phyloP scores from a whole-genome alignment of 2,113 vertebrate genomes.

The Danio rerio region DNA sequence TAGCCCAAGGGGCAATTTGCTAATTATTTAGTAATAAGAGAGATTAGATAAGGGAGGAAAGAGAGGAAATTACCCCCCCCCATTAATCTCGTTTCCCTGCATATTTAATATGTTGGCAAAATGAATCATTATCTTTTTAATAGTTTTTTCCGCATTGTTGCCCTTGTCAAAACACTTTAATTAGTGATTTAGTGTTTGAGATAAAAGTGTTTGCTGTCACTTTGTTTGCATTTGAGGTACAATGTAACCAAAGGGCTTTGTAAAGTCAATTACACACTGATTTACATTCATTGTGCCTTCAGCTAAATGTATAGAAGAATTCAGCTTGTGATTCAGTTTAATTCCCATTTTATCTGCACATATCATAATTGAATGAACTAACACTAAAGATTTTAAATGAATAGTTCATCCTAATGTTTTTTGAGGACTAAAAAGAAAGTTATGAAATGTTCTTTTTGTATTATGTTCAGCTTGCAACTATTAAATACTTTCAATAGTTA shows the following conservation, averaged over 20 bases:
- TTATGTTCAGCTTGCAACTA: too few species aligned
- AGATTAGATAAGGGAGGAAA: constrained; percentile 29
- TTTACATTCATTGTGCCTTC: neutral
- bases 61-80: neutral
- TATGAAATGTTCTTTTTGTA: too few species aligned
- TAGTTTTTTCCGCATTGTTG: constrained; percentile 25
- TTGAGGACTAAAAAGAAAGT: too few species aligned
- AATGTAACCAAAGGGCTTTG: neutral
- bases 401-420: too few species aligned
- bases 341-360: neutral
- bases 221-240: constrained; percentile 34
- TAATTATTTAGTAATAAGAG: constrained; percentile 21
- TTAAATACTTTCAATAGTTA: too few species aligned
- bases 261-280: neutral
- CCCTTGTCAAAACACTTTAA: constrained; percentile 29
- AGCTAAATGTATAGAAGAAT: neutral
- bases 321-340: neutral
- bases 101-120: constrained; percentile 33
- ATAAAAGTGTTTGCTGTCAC: constrained; percentile 36
- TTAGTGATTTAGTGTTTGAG: constrained; percentile 22
- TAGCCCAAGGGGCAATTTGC: constrained; percentile 21
- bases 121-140: constrained; percentile 27
- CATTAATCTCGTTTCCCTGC: neutral
- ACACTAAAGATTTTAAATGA: too few species aligned
- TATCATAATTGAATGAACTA: too few species aligned